Base-by-base conservation (phyloP, 2,113 vertebrate genomes). In the Hippoglossus stenolepis region DNA sequence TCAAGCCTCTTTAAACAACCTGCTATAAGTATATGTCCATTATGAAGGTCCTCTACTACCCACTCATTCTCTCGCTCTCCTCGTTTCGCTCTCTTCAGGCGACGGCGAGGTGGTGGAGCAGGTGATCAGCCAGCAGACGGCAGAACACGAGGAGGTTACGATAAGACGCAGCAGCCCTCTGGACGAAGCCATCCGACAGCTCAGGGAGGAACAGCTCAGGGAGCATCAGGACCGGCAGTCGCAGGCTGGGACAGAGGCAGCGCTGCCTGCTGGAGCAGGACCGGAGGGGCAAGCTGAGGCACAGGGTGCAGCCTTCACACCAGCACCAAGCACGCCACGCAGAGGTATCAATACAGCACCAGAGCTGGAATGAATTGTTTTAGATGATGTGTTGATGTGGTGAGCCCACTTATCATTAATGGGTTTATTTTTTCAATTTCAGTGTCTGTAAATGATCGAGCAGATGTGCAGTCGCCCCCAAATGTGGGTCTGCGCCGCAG, bases 21-120 rank as follows among this genome's bases (percentile, higher is more conserved):
- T 14, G 47, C 4, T 53, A 2, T 11, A 40, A 23, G 14, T 40
- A 23, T 26, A 12, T 35, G 10, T 14, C 15, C 45, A 66, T 28
- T 3, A 4, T 49, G 43, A 26, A 51, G 24, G 24, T 28, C 49
- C 15, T 28, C 31, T 31, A 31, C 31, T 6, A 31, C 31, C 5
- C 47, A 21, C n/a, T 7, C 51, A 45, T 21, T 4, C 20, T 20
- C 15, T 75, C 9, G 47, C 23, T 17, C 2, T 35, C 45, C 26
- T 38, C 4, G 3, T 76, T 2, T 47, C 4, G 9, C 14, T 20
- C 54, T 64, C 21, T 40, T 53, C 72, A 98, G 97, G 96, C 94
- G 97, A 98, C 35, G 98, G 98, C 6, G 97, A 98, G 80, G 97
- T 99, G 43, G 97, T 99, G 58, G 98, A 99, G 84, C 98, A 99